Evolutionary conservation across 2,888 invertebrate genomes (phyloP).

Genomic region (Noctua pronuba): DNA sequence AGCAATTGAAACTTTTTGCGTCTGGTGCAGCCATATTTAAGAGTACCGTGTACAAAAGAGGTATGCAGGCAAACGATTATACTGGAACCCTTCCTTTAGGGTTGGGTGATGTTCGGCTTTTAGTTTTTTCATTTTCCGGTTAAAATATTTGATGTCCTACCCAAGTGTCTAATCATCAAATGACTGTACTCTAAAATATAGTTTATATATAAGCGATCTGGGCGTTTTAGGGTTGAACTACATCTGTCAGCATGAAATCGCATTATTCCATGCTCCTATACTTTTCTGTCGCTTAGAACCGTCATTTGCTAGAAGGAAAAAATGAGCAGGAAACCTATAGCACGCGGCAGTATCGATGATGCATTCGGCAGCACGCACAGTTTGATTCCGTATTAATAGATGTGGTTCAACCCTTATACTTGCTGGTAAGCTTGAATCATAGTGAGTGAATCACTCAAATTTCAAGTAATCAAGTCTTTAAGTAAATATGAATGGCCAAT

Average conservation of each 20-base stretch:
- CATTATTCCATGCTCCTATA: neutral
- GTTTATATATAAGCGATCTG: neutral
- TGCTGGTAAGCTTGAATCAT: neutral
- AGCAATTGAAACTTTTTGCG: conserved; percentile 82
- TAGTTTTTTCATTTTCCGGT: conserved; percentile 13
- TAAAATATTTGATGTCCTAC: conserved; percentile 1
- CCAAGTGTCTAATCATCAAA: neutral
- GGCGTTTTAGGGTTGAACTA: neutral
- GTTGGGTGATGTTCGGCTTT: conserved; percentile 41
- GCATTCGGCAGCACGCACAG: neutral
- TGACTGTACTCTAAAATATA: neutral
- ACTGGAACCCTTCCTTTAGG: conserved; percentile 67
- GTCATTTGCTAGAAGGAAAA: neutral
- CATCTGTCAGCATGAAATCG: neutral
- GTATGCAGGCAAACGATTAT: conserved; percentile 82
- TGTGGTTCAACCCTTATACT: neutral
- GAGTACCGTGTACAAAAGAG: conserved; percentile 72
- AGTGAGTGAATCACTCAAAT: neutral
- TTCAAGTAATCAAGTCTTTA: neutral
- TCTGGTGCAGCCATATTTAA: conserved; percentile 78
- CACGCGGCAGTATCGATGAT: neutral
- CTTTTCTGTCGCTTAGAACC: neutral
- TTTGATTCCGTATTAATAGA: neutral
- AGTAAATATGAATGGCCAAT: neutral
- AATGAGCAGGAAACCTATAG: neutral